These are phyloP conservation scores for Phlogophora meticulosa DNA, from an alignment of 2,888 invertebrate species.

Conservation along the genomic window DNA sequence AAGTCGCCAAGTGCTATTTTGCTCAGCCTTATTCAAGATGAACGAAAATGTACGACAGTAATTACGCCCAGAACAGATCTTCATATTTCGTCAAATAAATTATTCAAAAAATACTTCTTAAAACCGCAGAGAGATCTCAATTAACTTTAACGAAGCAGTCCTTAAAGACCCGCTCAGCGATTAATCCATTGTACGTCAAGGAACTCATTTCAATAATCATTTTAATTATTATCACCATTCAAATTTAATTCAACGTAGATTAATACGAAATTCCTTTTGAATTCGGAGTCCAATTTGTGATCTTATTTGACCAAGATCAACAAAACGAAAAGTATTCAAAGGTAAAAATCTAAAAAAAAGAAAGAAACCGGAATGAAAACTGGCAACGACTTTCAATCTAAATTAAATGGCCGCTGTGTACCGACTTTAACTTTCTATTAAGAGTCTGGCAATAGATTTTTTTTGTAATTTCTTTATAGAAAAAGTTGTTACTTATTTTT, in stretches of 20 bases:
- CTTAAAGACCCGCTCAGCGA: constrained; percentile 9
- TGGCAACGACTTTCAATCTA: constrained; percentile 52
- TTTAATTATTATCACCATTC: constrained; percentile 60
- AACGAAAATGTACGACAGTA: not conserved
- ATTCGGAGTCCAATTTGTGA: constrained; percentile 61
- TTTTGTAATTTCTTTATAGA: constrained; percentile 21
- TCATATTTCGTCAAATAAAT: not conserved
- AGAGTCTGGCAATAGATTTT: constrained; percentile 19
- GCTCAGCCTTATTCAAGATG: not conserved
- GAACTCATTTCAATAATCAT: constrained; percentile 54
- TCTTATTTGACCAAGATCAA: constrained; percentile 64
- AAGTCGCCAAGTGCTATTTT: not conserved
- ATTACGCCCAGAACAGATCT: not conserved
- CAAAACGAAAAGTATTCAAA: constrained; percentile 63
- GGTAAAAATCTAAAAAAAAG: constrained; percentile 46
- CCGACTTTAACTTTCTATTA: constrained; percentile 31
- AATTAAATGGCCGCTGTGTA: constrained; percentile 57
- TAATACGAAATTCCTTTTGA: constrained; percentile 60
- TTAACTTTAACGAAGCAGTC: constrained; percentile 38
- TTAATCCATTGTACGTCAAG: constrained; percentile 43
- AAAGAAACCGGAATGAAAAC: constrained; percentile 49
- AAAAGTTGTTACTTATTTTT: constrained; percentile 1
- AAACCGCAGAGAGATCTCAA: constrained; percentile 34
- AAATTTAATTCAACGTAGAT: constrained; percentile 52
- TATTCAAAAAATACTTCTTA: not conserved